A percentile compares a stretch with the other conserved stretches of the same genome.
phyloP scores from a whole-genome alignment of 1,140 invertebrate species.

The Muscidifurax raptorellus region DNA sequence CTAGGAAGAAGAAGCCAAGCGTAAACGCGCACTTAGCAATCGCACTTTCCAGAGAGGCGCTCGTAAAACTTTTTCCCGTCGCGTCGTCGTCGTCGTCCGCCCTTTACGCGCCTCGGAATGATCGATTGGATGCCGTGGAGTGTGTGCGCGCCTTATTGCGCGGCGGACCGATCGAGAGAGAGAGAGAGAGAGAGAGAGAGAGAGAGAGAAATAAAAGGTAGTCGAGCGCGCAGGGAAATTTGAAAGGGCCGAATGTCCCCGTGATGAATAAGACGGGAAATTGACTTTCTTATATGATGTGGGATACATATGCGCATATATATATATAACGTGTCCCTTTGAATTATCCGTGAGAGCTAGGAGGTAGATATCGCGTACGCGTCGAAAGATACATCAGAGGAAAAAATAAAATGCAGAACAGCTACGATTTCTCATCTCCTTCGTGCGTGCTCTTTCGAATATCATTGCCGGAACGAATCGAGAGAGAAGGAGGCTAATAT shows the following conservation, averaged over 20 bases:
- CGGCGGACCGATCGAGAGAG: neutral
- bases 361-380: neutral
- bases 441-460: no score
- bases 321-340: neutral
- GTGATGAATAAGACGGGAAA: neutral
- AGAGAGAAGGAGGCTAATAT: no score
- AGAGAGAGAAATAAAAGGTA: neutral
- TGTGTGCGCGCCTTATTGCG: neutral
- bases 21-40: conserved; percentile 41
- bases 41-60: conserved; percentile 27
- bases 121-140: conserved; percentile 1
- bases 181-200: neutral
- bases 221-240: neutral
- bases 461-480: no score
- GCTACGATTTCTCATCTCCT: neutral
- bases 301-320: no score
- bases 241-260: neutral
- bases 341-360: neutral
- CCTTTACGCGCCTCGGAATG: conserved; percentile 17
- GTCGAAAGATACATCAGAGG: neutral
- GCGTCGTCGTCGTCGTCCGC: neutral
- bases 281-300: neutral
- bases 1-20: neutral
- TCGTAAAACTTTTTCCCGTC: conserved; percentile 29
- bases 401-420: neutral